These are phyloP conservation scores for Pelodiscus sinensis DNA, from an alignment of 2,113 vertebrate species.

Conservation along the genomic window DNA sequence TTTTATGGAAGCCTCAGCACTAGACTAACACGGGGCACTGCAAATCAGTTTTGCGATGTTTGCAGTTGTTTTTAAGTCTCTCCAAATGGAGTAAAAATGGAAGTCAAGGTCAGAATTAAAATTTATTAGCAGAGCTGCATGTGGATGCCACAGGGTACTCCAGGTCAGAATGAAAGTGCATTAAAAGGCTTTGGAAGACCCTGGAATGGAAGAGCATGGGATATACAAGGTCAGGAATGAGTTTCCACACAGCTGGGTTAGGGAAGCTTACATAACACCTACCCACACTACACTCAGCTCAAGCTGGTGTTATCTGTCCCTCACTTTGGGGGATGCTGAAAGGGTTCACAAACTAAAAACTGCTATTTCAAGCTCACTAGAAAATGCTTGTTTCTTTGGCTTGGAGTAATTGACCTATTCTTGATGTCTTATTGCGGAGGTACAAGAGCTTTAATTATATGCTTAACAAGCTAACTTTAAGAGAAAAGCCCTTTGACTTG, in stretches of 20 bases:
- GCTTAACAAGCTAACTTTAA: conserved; percentile 35
- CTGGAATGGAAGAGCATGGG: conserved; percentile 35
- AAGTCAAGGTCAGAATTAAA: background rate
- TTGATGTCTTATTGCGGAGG: background rate
- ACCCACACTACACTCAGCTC: conserved; percentile 61
- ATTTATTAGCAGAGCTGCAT: background rate
- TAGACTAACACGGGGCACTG: fast-evolving
- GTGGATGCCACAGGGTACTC: conserved; percentile 29
- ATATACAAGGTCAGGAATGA: conserved; percentile 49
- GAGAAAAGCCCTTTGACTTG: conserved; percentile 31
- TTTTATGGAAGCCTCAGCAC: background rate
- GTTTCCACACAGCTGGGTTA: conserved; percentile 64
- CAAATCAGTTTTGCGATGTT: background rate
- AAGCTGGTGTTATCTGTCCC: conserved; percentile 61
- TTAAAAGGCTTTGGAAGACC: conserved; percentile 17
- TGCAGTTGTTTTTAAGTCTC: background rate
- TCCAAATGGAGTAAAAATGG: background rate
- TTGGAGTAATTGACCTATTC: conserved; percentile 3
- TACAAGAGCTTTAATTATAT: conserved; percentile 49
- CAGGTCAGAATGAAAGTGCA: background rate
- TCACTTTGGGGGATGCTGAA: conserved; percentile 39
- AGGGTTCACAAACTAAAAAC: conserved; percentile 43
- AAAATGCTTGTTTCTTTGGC: conserved; percentile 13
- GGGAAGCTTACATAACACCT: conserved; percentile 74
- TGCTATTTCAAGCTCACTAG: background rate